These are phyloP conservation scores for Eristalinus sepulchralis DNA, from an alignment of 2,888 invertebrate species.

Conservation along the genomic window DNA sequence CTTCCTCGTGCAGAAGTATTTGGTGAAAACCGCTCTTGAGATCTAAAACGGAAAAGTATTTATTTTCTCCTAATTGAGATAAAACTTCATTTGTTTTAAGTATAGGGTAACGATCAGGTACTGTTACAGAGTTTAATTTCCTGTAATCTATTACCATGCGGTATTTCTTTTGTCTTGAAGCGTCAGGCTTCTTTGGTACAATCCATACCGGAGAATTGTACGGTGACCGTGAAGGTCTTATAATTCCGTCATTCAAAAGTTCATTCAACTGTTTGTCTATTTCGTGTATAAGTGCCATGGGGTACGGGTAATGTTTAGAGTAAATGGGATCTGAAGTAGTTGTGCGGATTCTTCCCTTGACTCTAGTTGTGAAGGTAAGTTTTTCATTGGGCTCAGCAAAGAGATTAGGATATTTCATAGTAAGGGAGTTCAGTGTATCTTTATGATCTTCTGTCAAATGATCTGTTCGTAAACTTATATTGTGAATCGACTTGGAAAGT, in stretches of 20 bases:
- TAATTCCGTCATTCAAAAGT: too few species aligned
- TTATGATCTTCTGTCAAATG: background rate
- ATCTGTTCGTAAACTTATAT: background rate
- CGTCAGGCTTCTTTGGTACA: too few species aligned
- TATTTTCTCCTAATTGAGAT: background rate
- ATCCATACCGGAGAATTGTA: too few species aligned
- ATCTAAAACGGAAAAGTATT: background rate
- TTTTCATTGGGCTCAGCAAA: background rate
- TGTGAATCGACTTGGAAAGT: background rate
- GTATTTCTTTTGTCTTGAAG: too few species aligned
- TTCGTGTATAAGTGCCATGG: too few species aligned
- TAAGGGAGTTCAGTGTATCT: background rate
- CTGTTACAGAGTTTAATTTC: too few species aligned
- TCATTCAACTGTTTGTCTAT: too few species aligned
- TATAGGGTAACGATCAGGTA: slow-evolving; percentile 31
- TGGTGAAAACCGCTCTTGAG: slow-evolving; percentile 30
- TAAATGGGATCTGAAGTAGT: background rate
- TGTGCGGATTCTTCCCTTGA: background rate
- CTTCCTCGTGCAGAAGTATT: slow-evolving; percentile 48
- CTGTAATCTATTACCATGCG: too few species aligned
- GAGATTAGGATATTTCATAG: background rate
- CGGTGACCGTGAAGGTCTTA: too few species aligned
- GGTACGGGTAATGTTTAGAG: too few species aligned
- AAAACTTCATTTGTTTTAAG: slow-evolving; percentile 3
- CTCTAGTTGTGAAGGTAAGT: background rate